These are phyloP conservation scores for Salticus scenicus DNA, from an alignment of 2,888 invertebrate species.

Conservation along the genomic window DNA sequence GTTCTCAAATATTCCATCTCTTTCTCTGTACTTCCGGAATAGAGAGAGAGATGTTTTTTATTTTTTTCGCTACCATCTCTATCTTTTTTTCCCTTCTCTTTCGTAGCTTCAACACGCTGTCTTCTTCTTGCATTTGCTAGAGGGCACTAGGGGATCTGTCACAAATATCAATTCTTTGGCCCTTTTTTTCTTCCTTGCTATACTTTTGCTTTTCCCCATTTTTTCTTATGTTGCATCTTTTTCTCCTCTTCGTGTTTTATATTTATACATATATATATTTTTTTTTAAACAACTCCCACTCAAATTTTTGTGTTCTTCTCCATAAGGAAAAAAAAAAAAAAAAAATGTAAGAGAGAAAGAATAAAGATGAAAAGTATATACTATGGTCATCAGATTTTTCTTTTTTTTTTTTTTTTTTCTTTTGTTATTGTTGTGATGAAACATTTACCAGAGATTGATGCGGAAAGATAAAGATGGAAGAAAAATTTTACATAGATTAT, in stretches of 20 bases:
- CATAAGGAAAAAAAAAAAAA: not conserved
- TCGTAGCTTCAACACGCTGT: slow-evolving; percentile 58
- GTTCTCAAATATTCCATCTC: slow-evolving; percentile 58
- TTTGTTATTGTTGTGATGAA: too few species aligned
- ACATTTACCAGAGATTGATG: too few species aligned
- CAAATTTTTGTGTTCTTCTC: too few species aligned
- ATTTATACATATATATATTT: too few species aligned
- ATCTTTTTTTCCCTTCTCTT: not conserved
- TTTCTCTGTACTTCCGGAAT: slow-evolving; percentile 60
- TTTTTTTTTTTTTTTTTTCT: not conserved
- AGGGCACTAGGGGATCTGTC: slow-evolving; percentile 45
- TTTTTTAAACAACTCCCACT: too few species aligned
- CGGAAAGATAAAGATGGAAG: too few species aligned
- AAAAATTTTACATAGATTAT: too few species aligned
- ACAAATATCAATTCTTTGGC: slow-evolving; percentile 56
- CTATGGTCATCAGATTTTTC: not conserved
- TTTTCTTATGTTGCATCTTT: too few species aligned
- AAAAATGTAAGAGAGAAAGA: not conserved
- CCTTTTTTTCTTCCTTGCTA: not conserved
- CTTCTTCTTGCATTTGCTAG: slow-evolving; percentile 48
- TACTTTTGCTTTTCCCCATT: not conserved
- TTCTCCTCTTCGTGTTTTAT: too few species aligned
- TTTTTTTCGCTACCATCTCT: not conserved
- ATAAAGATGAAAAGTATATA: not conserved
- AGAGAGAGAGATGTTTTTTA: slow-evolving; percentile 56